Conservation (phyloP, 2,888 invertebrate genomes). For the Cylindroiulus punctatus region DNA sequence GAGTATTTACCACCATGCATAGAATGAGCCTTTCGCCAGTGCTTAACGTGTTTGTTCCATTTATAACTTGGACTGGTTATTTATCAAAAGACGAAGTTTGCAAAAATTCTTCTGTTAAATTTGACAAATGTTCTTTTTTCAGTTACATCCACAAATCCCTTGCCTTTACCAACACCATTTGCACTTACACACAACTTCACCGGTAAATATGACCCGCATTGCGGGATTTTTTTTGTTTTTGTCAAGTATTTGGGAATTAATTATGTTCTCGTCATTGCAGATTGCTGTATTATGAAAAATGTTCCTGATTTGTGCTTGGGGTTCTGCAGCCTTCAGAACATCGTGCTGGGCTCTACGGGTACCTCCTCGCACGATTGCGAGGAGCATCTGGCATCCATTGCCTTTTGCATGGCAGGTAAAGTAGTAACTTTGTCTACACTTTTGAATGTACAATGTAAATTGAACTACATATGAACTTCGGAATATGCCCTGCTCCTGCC, state of each 20-base stretch:
- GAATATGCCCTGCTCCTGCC: too few species aligned
- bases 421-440: neutral
- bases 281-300: conserved; percentile 78
- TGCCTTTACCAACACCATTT: conserved; percentile 52
- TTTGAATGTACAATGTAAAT: too few species aligned
- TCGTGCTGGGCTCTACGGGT: conserved; percentile 59
- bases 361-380: conserved; percentile 78
- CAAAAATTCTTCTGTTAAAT: too few species aligned
- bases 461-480: too few species aligned
- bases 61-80: too few species aligned
- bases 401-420: conserved; percentile 70
- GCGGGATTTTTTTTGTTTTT: neutral
- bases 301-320: conserved; percentile 79
- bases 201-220: neutral
- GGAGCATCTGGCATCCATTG: conserved; percentile 81
- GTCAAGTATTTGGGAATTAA: neutral
- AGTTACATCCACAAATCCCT: neutral
- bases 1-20: too few species aligned
- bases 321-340: conserved; percentile 82
- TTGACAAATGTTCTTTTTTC: conserved; percentile 13
- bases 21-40: too few species aligned
- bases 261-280: conserved; percentile 56
- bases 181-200: conserved; percentile 53
- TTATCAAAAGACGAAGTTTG: too few species aligned
- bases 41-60: too few species aligned